Percentiles rank a stretch among this genome's conserved stretches.
Evolutionary conservation across 2,797 vertebrate genomes (phyloP).

Genomic region (Psittacula echo): DNA sequence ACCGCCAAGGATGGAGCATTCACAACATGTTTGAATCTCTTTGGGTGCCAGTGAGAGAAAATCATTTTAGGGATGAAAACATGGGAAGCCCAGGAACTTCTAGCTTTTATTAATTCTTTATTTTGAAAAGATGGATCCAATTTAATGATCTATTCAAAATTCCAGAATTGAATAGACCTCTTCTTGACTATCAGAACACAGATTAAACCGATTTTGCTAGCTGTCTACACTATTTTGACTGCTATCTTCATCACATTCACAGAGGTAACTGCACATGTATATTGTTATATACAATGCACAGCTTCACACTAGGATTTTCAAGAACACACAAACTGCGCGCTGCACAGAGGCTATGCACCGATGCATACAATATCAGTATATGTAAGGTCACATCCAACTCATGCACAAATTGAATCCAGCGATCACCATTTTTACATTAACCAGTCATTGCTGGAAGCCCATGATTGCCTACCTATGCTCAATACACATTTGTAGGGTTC

Average conservation of each 20-base stretch:
- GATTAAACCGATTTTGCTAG: neutral
- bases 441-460: neutral
- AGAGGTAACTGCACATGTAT: neutral
- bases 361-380: neutral
- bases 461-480: neutral
- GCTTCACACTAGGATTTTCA: neutral
- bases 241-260: neutral
- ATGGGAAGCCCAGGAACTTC: neutral
- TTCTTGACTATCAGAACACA: neutral
- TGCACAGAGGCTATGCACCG: neutral
- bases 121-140: neutral
- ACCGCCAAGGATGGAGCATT: too few relatives aligned
- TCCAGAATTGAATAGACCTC: neutral
- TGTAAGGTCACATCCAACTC: neutral
- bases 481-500: neutral
- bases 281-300: neutral
- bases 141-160: neutral
- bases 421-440: neutral
- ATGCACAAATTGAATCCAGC: neutral
- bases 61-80: neutral
- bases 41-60: neutral
- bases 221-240: neutral
- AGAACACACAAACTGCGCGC: neutral
- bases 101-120: neutral
- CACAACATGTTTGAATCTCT: neutral